phyloP scores from a whole-genome alignment of 2,888 invertebrate species.

The Myopa tessellatipennis region DNA sequence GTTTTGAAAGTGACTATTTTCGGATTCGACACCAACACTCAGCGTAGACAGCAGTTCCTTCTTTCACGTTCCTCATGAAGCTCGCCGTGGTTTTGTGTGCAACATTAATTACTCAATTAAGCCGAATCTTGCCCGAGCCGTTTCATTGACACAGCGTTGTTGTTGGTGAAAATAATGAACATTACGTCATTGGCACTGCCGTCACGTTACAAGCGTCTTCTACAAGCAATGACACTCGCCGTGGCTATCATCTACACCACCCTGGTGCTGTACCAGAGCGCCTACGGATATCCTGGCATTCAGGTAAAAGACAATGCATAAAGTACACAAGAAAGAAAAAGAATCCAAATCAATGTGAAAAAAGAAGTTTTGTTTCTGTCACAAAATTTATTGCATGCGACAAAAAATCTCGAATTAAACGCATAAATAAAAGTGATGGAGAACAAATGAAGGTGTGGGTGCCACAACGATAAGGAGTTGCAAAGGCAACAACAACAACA shows the following conservation, averaged over 20 bases:
- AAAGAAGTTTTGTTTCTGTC: not conserved
- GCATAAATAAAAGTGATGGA: constrained; percentile 20
- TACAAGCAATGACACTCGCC: constrained; percentile 69
- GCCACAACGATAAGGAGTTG: constrained; percentile 10
- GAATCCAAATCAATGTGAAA: not conserved
- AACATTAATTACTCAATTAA: not conserved
- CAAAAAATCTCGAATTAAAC: constrained; percentile 9
- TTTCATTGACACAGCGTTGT: constrained; percentile 2
- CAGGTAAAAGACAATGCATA: constrained; percentile 58
- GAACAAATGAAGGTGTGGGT: constrained; percentile 29
- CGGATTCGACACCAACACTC: not conserved
- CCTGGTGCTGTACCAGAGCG: constrained; percentile 67
- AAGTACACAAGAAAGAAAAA: not conserved
- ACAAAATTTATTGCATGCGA: constrained; percentile 18
- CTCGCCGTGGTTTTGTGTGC: constrained; percentile 16
- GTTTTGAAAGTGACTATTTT: constrained; percentile 2
- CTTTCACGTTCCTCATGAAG: constrained; percentile 12
- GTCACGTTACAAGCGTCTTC: constrained; percentile 68
- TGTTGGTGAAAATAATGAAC: constrained; percentile 63
- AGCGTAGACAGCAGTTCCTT: not conserved
- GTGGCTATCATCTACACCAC: constrained; percentile 67
- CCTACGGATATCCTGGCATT: constrained; percentile 67
- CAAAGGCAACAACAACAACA: not conserved
- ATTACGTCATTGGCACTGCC: constrained; percentile 68
- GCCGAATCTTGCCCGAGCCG: not conserved